phyloP scores from a whole-genome alignment of 2,113 vertebrate genomes.

The Phaethornis superciliosus region DNA sequence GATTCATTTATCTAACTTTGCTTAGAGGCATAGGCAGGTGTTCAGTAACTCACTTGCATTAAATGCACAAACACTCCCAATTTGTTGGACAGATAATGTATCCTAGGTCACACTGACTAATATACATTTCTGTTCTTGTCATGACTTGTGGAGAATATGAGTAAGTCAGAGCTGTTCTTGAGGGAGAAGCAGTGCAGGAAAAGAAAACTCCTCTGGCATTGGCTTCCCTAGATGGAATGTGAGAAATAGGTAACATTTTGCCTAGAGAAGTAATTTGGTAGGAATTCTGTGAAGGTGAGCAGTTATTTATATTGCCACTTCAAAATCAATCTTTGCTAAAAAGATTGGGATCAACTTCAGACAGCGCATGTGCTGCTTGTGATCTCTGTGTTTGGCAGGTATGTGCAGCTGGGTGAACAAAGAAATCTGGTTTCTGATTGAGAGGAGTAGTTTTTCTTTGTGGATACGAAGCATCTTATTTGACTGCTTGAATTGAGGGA shows the following conservation, averaged over 20 bases:
- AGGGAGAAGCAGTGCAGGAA: not conserved
- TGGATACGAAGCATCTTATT: rapidly evolving
- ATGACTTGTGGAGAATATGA: not conserved
- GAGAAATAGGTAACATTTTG: not conserved
- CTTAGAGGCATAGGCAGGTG: not conserved
- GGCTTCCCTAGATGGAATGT: not conserved
- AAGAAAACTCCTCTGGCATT: not conserved
- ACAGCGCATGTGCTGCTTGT: too few species aligned
- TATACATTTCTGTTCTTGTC: not conserved
- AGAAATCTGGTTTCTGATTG: not conserved
- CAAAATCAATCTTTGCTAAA: not conserved
- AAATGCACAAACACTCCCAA: not conserved
- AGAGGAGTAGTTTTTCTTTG: not conserved
- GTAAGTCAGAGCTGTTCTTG: not conserved
- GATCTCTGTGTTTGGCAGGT: not conserved
- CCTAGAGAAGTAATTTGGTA: not conserved
- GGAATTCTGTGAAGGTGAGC: not conserved
- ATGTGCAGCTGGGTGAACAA: too few species aligned
- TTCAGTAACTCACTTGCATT: not conserved
- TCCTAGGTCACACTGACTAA: not conserved
- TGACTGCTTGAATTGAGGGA: not conserved
- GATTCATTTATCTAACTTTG: not conserved
- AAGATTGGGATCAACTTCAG: not conserved
- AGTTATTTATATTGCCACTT: not conserved
- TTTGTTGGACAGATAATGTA: not conserved